These are phyloP conservation scores for Melinopterus prodromus DNA, from an alignment of 2,888 invertebrate genomes.

Conservation along the genomic window DNA sequence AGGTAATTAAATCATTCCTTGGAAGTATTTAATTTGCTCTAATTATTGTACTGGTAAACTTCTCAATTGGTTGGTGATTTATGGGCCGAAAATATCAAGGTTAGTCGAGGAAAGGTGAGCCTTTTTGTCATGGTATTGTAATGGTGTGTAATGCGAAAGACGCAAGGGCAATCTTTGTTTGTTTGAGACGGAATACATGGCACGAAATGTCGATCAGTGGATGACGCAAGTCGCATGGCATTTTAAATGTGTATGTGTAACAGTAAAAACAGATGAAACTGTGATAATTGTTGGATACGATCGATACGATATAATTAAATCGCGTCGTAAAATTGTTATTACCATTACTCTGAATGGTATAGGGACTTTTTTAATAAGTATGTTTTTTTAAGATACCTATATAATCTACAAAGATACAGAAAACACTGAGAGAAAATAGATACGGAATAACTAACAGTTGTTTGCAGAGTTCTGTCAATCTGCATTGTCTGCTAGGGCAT, in stretches of 20 bases:
- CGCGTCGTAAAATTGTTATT: conserved; percentile 7
- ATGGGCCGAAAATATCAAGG: conserved; percentile 20
- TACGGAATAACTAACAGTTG: too few relatives aligned
- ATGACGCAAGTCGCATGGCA: conserved; percentile 20
- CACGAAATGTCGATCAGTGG: conserved; percentile 23
- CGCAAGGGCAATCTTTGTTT: conserved; percentile 22
- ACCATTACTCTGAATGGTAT: not conserved
- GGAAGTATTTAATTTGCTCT: not conserved
- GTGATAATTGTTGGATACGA: not conserved
- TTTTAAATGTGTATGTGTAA: conserved; percentile 21
- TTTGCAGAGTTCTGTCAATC: too few relatives aligned
- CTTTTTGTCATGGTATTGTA: conserved; percentile 6
- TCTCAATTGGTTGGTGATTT: not conserved
- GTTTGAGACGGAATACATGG: conserved; percentile 13
- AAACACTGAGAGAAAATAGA: too few relatives aligned
- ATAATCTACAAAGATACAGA: too few relatives aligned
- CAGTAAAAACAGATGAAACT: not conserved
- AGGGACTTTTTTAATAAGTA: not conserved
- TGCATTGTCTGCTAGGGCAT: too few relatives aligned
- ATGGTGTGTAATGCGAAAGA: conserved; percentile 17
- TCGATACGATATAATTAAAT: not conserved
- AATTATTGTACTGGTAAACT: not conserved
- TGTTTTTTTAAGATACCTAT: not conserved
- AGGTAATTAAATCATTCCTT: not conserved
- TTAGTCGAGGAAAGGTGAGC: not conserved